Conservation (phyloP, 2,113 vertebrate genomes). For the Willisornis vidua region DNA sequence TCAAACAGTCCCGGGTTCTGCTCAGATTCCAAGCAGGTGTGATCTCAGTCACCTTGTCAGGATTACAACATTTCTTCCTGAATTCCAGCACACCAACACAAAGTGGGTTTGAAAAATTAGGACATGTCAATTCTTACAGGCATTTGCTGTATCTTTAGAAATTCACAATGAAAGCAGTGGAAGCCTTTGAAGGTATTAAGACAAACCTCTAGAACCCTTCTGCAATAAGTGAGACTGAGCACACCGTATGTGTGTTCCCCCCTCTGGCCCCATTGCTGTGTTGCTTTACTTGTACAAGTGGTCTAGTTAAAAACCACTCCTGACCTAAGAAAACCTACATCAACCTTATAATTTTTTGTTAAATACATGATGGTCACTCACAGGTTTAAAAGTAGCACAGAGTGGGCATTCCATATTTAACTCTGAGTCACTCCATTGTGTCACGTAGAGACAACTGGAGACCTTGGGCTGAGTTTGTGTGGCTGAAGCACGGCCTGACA, state of each 20-base stretch:
- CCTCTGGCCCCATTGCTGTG: background rate
- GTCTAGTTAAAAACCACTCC: constrained; percentile 15
- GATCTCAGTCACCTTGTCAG: background rate
- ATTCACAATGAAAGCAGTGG: background rate
- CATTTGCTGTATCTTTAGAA: background rate
- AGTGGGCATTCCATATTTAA: constrained; percentile 56
- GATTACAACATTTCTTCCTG: background rate
- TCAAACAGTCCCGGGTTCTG: background rate
- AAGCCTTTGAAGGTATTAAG: background rate
- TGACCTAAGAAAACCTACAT: constrained; percentile 58
- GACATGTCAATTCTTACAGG: background rate
- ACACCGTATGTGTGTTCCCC: background rate
- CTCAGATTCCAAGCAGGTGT: background rate
- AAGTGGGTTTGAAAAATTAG: background rate
- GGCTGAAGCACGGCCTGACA: background rate
- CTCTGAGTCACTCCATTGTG: constrained; percentile 51
- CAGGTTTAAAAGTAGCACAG: constrained; percentile 75
- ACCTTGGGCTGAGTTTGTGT: background rate
- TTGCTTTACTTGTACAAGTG: constrained; percentile 68
- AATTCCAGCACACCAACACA: background rate
- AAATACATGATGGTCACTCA: constrained; percentile 61
- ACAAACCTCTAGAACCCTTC: background rate
- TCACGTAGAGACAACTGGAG: constrained; percentile 3
- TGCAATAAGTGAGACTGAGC: background rate
- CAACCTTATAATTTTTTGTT: constrained; percentile 73